A percentile compares a stretch with the other conserved stretches of the same genome.
phyloP scores from a whole-genome alignment of 1,140 invertebrate species.

The Papilio helenus region DNA sequence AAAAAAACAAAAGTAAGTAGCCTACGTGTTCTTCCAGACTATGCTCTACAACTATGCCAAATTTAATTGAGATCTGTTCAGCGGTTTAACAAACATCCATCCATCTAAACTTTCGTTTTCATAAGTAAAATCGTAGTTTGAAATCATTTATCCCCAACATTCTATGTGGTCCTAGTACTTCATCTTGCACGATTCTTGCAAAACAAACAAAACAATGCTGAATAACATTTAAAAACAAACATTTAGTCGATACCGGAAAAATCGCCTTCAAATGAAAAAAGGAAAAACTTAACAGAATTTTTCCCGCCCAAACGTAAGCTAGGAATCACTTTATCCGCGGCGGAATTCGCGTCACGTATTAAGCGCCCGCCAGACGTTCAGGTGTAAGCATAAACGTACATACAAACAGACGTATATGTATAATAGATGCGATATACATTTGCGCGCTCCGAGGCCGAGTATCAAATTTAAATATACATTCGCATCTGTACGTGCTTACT shows the following conservation, averaged over 20 bases:
- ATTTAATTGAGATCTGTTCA: no score
- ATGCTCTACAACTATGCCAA: no score
- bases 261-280: not conserved
- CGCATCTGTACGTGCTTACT: conserved; percentile 65
- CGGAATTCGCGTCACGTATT: conserved; percentile 44
- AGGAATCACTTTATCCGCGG: conserved; percentile 29
- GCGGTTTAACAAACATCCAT: no score
- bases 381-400: conserved; percentile 45
- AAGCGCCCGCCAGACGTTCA: conserved; percentile 42
- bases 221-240: no score
- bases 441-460: conserved; percentile 46
- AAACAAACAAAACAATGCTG: no score
- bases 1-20: no score
- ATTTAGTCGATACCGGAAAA: no score
- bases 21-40: no score
- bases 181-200: no score
- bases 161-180: not conserved
- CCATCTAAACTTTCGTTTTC: no score
- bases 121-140: no score
- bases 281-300: not conserved
- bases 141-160: not conserved
- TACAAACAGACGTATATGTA: conserved; percentile 42
- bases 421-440: conserved; percentile 40
- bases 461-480: conserved; percentile 76
- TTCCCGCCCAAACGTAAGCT: not conserved